A percentile compares a stretch with the other conserved stretches of the same genome.
phyloP scores from a whole-genome alignment of 2,888 invertebrate species.

The Thera britannica region DNA sequence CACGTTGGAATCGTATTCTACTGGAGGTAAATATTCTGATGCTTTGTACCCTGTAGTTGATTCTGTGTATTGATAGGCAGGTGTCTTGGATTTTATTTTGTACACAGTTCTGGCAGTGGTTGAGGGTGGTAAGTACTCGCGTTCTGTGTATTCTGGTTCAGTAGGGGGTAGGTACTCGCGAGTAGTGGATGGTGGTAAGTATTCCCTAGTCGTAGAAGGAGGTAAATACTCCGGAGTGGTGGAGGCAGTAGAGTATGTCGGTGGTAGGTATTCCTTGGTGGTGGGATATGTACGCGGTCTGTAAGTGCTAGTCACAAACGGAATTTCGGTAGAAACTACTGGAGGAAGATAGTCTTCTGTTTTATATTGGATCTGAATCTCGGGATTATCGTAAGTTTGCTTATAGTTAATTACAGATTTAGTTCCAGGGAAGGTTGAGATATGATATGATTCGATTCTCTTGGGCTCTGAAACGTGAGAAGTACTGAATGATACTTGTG shows the following conservation, averaged over 20 bases:
- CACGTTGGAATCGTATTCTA: constrained; percentile 48
- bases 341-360: constrained; percentile 76
- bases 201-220: constrained; percentile 30
- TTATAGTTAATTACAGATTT: constrained; percentile 60
- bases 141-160: constrained; percentile 7
- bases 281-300: constrained; percentile 62
- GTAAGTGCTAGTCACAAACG: constrained; percentile 61
- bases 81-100: constrained; percentile 58
- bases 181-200: constrained; percentile 31
- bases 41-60: constrained; percentile 62
- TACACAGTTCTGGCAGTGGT: constrained; percentile 56
- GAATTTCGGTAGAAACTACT: constrained; percentile 57
- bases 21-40: constrained; percentile 66
- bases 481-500: constrained; percentile 58
- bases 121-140: constrained; percentile 54
- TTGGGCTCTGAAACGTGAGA: constrained; percentile 61
- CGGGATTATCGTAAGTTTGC: constrained; percentile 67
- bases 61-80: constrained; percentile 58
- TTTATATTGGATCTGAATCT: constrained; percentile 72
- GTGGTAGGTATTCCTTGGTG: constrained; percentile 34
- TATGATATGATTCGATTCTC: constrained; percentile 63
- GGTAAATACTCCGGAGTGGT: constrained; percentile 47
- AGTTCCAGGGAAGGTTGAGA: constrained; percentile 61
- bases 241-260: constrained; percentile 36
- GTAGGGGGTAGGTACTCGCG: constrained; percentile 32